phyloP scores from a whole-genome alignment of 1,140 invertebrate species.

The Pentalonia nigronervosa region DNA sequence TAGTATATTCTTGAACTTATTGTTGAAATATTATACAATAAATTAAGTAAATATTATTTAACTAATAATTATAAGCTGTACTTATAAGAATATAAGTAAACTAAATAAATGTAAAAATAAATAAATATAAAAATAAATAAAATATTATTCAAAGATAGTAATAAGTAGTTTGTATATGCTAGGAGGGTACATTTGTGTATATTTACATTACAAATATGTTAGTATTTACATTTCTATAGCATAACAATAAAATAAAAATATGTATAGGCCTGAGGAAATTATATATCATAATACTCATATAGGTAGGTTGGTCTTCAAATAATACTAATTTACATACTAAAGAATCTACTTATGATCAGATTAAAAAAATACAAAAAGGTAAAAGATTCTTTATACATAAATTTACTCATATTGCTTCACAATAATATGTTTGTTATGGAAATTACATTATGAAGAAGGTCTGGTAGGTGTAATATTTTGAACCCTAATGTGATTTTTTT shows the following conservation, averaged over 20 bases:
- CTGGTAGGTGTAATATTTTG: background rate
- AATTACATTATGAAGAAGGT: background rate
- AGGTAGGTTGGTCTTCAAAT: background rate
- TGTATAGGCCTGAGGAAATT: background rate
- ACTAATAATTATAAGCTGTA: too few species aligned
- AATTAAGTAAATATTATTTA: too few species aligned
- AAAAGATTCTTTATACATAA: background rate
- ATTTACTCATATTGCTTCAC: conserved; percentile 17
- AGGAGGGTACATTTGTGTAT: background rate
- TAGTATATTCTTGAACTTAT: background rate
- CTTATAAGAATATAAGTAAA: too few species aligned
- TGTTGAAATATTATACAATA: too few species aligned
- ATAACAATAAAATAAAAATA: conserved; percentile 28
- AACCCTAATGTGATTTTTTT: background rate
- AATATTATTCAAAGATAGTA: background rate
- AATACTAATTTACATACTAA: conserved; percentile 44
- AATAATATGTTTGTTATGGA: conserved; percentile 45
- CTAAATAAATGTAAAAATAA: too few species aligned
- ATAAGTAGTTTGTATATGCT: background rate
- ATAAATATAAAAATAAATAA: background rate
- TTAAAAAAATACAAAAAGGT: background rate
- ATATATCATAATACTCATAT: background rate
- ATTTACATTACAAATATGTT: background rate
- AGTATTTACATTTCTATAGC: background rate
- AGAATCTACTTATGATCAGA: conserved; percentile 32